Evolutionary conservation across 2,113 vertebrate species (phyloP).

Genomic region (Candoia aspera): DNA sequence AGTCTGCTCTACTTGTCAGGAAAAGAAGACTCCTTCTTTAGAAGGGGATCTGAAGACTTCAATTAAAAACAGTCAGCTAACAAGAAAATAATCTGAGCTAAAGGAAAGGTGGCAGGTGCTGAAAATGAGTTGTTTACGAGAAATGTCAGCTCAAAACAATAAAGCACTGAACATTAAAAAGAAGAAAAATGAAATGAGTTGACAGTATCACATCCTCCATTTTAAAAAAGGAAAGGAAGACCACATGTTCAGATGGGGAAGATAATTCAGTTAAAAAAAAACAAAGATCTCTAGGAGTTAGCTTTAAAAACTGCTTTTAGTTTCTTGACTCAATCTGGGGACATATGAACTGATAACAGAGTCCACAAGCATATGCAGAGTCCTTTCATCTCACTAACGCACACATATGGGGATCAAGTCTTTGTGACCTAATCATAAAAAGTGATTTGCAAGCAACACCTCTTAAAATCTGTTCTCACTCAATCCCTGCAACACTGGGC

Average conservation of each 20-base stretch:
- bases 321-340: neutral
- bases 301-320: neutral
- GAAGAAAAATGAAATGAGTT: conserved; percentile 52
- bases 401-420: neutral
- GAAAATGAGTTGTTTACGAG: conserved; percentile 75
- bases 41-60: conserved; percentile 76
- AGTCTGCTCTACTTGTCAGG: conserved; percentile 73
- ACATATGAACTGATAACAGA: neutral
- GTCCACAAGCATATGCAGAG: neutral
- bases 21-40: conserved; percentile 66
- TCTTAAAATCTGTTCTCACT: neutral
- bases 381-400: neutral
- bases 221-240: conserved; percentile 51
- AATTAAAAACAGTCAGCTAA: conserved; percentile 78
- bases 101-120: conserved; percentile 75
- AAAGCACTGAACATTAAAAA: conserved; percentile 58
- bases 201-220: conserved; percentile 34
- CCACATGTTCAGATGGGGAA: conserved; percentile 39
- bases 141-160: conserved; percentile 66
- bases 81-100: conserved; percentile 74
- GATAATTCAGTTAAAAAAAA: conserved; percentile 29
- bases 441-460: neutral
- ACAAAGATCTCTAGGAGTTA: neutral
- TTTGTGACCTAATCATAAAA: neutral
- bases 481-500: neutral